Conservation (phyloP, 2,113 vertebrate genomes). For the Butorides virescens region DNA sequence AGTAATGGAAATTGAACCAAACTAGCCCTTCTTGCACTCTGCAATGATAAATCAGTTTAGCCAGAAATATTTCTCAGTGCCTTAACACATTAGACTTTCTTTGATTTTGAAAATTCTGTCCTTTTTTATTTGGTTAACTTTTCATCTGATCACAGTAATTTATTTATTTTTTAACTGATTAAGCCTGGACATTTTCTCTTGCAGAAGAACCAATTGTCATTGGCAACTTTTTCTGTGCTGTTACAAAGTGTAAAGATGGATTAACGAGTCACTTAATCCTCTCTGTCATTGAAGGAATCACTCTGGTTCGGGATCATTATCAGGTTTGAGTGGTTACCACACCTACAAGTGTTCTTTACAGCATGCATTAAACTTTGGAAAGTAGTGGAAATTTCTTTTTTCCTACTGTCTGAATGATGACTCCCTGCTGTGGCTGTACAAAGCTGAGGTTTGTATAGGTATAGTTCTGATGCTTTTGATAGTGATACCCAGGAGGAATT, state of each 20-base stretch:
- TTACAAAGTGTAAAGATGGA: constrained; percentile 7
- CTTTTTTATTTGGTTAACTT: background rate
- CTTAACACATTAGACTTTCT: background rate
- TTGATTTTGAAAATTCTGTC: background rate
- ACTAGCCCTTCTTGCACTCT: background rate
- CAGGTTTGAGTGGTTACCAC: constrained; percentile 59
- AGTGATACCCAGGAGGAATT: background rate
- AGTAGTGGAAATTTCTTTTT: background rate
- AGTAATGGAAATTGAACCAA: background rate
- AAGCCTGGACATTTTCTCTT: background rate
- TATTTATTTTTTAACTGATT: background rate
- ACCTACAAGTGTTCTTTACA: background rate
- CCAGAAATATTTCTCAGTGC: background rate
- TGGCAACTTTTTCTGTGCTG: constrained; percentile 29
- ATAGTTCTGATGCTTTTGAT: background rate
- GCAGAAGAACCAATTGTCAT: constrained; percentile 40
- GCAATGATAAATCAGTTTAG: background rate
- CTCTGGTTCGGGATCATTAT: background rate
- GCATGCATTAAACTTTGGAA: background rate
- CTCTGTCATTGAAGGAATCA: constrained; percentile 15
- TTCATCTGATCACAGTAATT: background rate
- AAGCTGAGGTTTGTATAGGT: background rate
- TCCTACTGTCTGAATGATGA: background rate
- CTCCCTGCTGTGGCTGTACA: background rate
- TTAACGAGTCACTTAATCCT: background rate